Percentiles rank a stretch among this genome's conserved stretches.
Conservation (phyloP, 2,888 invertebrate genomes). For the Sialis lutaria region DNA sequence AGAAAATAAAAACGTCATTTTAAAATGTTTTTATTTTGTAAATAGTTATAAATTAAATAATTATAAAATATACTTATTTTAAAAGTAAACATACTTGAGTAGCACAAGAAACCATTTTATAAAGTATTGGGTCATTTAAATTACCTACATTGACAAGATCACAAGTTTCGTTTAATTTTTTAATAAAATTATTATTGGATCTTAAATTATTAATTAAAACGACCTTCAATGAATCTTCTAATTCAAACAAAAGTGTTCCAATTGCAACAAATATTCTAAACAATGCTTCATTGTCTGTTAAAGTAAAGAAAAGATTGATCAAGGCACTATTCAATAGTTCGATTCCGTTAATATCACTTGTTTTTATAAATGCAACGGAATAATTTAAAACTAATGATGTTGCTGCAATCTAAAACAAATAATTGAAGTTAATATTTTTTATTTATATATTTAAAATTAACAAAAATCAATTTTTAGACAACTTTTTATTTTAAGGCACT, state of each 20-base stretch:
- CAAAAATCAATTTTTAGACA: not conserved
- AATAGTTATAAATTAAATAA: not conserved
- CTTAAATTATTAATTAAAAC: not conserved
- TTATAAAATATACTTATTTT: not conserved
- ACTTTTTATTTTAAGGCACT: too few species aligned
- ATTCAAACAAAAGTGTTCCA: conserved; percentile 44
- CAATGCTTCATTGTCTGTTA: conserved; percentile 54
- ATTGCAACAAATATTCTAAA: conserved; percentile 60
- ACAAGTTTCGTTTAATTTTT: conserved; percentile 4
- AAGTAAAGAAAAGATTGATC: conserved; percentile 31
- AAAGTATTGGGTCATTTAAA: not conserved
- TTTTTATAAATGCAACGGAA: conserved; percentile 41
- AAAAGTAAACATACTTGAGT: not conserved
- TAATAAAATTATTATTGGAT: not conserved
- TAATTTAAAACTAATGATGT: conserved; percentile 57
- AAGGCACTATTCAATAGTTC: conserved; percentile 34
- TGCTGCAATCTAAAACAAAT: conserved; percentile 46
- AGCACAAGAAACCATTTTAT: conserved; percentile 1
- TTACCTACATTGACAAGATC: not conserved
- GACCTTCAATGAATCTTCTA: not conserved
- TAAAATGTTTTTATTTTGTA: too few species aligned
- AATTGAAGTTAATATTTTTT: conserved; percentile 4
- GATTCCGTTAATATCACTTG: conserved; percentile 29
- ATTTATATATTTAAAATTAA: not conserved
- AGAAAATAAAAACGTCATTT: too few species aligned